A percentile compares a stretch with the other conserved stretches of the same genome.
phyloP scores from a whole-genome alignment of 2,113 vertebrate species.

The Panurus biarmicus region DNA sequence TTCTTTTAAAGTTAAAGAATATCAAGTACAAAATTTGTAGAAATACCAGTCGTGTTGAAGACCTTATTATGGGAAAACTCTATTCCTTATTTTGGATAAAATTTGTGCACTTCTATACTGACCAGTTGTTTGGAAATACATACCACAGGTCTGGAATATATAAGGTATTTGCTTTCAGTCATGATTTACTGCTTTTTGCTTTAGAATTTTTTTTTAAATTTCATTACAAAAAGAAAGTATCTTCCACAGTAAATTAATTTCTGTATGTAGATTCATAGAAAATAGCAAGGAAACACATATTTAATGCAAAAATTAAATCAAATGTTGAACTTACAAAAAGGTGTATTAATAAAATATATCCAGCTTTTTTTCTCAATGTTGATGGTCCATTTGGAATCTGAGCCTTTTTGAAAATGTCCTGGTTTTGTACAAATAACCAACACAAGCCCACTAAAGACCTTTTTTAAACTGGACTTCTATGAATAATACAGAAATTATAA shows the following conservation, averaged over 20 bases:
- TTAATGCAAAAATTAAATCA: neutral
- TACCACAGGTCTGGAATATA: neutral
- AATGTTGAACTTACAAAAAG: neutral
- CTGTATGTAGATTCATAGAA: neutral
- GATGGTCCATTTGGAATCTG: neutral
- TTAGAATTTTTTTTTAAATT: neutral
- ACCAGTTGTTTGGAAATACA: neutral
- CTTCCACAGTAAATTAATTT: neutral
- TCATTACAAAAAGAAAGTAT: neutral
- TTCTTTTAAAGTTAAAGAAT: neutral
- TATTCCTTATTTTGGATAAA: neutral
- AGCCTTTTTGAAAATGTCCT: neutral
- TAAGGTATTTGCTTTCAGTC: neutral
- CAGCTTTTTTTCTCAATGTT: neutral
- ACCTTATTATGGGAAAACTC: neutral
- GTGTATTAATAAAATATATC: neutral
- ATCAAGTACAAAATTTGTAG: neutral
- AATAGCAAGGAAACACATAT: neutral
- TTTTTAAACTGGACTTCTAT: neutral
- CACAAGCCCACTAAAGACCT: neutral
- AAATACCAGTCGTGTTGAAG: accelerated
- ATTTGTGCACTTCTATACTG: neutral
- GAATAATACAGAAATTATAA: neutral
- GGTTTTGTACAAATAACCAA: neutral
- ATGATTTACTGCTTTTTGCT: neutral